Evolutionary conservation across 2,797 vertebrate genomes (phyloP).

Genomic region (Coluber constrictor): DNA sequence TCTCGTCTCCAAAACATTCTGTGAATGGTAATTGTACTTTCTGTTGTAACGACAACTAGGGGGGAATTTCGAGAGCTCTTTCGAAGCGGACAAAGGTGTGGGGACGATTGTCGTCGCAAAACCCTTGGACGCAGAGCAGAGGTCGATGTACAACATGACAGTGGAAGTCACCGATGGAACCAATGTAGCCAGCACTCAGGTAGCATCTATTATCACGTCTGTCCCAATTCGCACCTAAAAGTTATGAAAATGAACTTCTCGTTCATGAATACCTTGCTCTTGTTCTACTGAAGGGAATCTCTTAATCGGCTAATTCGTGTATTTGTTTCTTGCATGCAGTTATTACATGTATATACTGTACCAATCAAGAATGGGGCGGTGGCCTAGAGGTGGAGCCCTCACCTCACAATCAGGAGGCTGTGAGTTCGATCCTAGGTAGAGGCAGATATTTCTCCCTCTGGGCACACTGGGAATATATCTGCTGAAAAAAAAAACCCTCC

Average conservation of each 20-base stretch:
- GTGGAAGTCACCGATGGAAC: slow-evolving; percentile 90
- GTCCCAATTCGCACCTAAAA: not conserved
- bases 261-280: not conserved
- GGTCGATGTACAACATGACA: slow-evolving; percentile 88
- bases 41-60: slow-evolving; percentile 74
- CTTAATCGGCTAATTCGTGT: not conserved
- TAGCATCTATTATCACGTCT: slow-evolving; percentile 54
- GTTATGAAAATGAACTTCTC: not conserved
- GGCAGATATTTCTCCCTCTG: too few relatives aligned
- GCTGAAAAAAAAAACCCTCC: rapidly evolving
- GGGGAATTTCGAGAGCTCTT: slow-evolving; percentile 86
- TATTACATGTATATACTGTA: not conserved
- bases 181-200: slow-evolving; percentile 85
- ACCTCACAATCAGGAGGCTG: too few relatives aligned
- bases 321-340: not conserved
- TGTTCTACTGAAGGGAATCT: not conserved
- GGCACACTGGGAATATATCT: too few relatives aligned
- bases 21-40: slow-evolving; percentile 63
- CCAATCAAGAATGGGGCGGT: too few relatives aligned
- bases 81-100: slow-evolving; percentile 87
- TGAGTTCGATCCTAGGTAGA: too few relatives aligned
- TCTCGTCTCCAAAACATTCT: slow-evolving; percentile 34
- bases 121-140: slow-evolving; percentile 90
- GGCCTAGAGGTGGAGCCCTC: too few relatives aligned
- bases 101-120: slow-evolving; percentile 93